These are phyloP conservation scores for Cossypha polioptera DNA, from an alignment of 2,797 vertebrate species.

Conservation along the genomic window DNA sequence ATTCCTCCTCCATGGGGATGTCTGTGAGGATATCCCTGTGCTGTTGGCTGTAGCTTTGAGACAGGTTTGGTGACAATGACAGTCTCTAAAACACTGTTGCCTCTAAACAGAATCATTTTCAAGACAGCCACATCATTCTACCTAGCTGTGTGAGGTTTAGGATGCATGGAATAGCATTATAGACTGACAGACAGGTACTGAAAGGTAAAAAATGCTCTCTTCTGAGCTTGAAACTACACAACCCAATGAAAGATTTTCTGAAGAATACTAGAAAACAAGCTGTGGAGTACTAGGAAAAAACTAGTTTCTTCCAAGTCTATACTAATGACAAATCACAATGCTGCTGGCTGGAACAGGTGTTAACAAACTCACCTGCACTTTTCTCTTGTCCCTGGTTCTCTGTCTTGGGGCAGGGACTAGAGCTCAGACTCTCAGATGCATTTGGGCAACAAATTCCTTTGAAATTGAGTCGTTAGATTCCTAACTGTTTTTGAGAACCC, in stretches of 20 bases:
- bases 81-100: neutral
- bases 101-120: neutral
- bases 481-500: conserved; percentile 36
- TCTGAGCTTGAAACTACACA: neutral
- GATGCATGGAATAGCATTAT: neutral
- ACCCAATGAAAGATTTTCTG: neutral
- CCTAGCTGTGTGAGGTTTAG: neutral
- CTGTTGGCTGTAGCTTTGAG: neutral
- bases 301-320: neutral
- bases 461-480: conserved; percentile 29
- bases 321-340: neutral
- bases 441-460: conserved; percentile 23
- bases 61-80: neutral
- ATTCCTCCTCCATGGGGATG: neutral
- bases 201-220: neutral
- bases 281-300: neutral
- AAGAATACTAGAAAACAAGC: neutral
- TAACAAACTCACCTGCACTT: neutral
- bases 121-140: neutral
- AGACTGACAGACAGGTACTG: neutral
- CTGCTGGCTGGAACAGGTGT: neutral
- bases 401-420: neutral
- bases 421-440: neutral
- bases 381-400: neutral
- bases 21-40: neutral